A percentile compares a stretch with the other conserved stretches of the same genome.
Evolutionary conservation across 2,888 invertebrate species (phyloP).

Genomic region (Zygogramma bicolorata): DNA sequence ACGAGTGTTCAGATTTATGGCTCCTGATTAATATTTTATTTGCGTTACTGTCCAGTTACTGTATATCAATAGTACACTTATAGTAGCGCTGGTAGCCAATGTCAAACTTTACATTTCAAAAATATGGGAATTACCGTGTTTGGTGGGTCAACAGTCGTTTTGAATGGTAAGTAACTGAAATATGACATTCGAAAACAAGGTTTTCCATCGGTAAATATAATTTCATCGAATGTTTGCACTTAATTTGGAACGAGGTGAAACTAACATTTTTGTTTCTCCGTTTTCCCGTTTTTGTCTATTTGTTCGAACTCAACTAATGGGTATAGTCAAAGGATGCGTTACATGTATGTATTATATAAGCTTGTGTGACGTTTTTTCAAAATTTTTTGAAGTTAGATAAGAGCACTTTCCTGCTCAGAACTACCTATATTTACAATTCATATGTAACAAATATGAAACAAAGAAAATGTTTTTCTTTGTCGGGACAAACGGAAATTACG

Average conservation of each 20-base stretch:
- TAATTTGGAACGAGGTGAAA: slow-evolving; percentile 18
- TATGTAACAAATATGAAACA: too few species aligned
- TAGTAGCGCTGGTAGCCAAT: neutral
- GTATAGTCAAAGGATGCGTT: neutral
- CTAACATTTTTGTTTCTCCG: neutral
- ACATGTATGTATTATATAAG: neutral
- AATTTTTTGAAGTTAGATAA: neutral
- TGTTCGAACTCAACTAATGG: neutral
- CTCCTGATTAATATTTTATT: neutral
- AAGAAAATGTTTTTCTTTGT: too few species aligned
- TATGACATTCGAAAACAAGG: slow-evolving; percentile 5
- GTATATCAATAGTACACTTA: neutral
- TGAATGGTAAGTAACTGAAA: neutral
- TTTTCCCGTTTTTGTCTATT: neutral
- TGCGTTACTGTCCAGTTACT: neutral
- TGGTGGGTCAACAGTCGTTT: neutral
- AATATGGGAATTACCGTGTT: neutral
- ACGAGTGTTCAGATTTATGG: neutral
- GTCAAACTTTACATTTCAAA: neutral
- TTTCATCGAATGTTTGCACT: slow-evolving; percentile 2
- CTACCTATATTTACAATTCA: too few species aligned
- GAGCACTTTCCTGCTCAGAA: too few species aligned
- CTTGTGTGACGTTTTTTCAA: neutral
- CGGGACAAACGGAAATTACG: too few species aligned
- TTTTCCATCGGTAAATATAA: slow-evolving; percentile 10